Conservation (phyloP, 2,888 invertebrate genomes). For the Clanis bilineata region DNA sequence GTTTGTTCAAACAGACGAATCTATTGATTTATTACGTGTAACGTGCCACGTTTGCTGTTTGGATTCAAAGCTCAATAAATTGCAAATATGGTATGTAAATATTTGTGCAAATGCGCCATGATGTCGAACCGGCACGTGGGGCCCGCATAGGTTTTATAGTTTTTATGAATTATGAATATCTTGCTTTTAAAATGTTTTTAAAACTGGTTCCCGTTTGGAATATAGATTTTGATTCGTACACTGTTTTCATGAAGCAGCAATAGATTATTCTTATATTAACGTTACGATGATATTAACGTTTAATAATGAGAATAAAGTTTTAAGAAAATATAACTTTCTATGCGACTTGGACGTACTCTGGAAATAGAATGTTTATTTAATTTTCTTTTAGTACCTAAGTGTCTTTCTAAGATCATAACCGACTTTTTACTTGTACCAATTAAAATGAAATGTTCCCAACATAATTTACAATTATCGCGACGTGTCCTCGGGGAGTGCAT, state of each 20-base stretch:
- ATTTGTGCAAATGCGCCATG: neutral
- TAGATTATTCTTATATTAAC: no score
- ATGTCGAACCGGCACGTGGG: no score
- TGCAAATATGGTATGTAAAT: constrained; percentile 5
- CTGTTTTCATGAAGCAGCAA: no score
- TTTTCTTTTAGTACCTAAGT: no score
- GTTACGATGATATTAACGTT: no score
- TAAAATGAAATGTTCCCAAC: no score
- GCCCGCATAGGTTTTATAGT: neutral
- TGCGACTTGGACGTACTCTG: no score
- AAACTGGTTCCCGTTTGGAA: neutral
- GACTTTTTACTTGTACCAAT: no score
- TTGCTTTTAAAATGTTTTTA: neutral
- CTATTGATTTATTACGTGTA: constrained; percentile 9
- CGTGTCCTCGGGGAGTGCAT: neutral
- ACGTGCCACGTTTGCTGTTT: neutral
- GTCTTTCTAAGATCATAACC: no score
- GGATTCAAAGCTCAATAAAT: constrained; percentile 14
- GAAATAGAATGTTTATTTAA: no score
- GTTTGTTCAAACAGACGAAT: constrained; percentile 8
- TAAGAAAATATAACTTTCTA: no score
- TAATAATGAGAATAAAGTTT: no score
- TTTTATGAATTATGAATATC: constrained; percentile 1
- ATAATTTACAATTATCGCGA: neutral
- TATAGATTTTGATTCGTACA: neutral